These are phyloP conservation scores for Dermatemys mawii DNA, from an alignment of 2,113 vertebrate species.

Conservation along the genomic window DNA sequence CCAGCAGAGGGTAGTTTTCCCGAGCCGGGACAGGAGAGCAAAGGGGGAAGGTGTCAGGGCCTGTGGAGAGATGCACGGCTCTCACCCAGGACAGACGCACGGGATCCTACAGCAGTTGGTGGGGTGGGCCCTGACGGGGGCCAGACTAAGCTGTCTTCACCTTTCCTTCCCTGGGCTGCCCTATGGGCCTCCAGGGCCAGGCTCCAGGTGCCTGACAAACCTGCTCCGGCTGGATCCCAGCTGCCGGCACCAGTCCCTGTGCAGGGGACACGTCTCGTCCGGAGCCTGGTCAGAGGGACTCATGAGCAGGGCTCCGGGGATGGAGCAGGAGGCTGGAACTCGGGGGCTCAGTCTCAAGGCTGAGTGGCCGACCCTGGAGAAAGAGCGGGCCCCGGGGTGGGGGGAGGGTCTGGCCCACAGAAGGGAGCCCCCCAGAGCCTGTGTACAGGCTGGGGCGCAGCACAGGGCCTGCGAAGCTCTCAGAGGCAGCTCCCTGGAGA, in stretches of 20 bases:
- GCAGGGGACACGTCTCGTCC: not conserved
- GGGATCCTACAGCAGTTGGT: not conserved
- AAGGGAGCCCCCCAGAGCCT: not conserved
- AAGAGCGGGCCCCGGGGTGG: too few species aligned
- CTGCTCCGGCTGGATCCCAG: too few species aligned
- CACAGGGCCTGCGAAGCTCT: too few species aligned
- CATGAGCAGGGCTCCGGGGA: not conserved
- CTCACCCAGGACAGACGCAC: not conserved
- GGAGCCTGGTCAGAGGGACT: not conserved
- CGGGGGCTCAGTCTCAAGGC: too few species aligned
- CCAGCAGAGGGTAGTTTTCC: not conserved
- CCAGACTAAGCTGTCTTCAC: not conserved
- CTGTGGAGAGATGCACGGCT: not conserved
- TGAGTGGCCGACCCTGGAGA: rapidly evolving
- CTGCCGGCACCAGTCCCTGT: too few species aligned
- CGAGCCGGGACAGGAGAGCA: too few species aligned
- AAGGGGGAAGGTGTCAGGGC: not conserved
- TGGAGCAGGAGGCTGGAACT: not conserved
- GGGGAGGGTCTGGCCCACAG: too few species aligned
- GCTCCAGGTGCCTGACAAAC: too few species aligned
- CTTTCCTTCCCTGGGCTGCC: not conserved
- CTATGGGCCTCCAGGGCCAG: too few species aligned
- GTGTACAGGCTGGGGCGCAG: too few species aligned
- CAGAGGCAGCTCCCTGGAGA: not conserved
- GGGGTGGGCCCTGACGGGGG: too few species aligned